Evolutionary conservation across 2,888 invertebrate species (phyloP).

Genomic region (Sericinus montela): DNA sequence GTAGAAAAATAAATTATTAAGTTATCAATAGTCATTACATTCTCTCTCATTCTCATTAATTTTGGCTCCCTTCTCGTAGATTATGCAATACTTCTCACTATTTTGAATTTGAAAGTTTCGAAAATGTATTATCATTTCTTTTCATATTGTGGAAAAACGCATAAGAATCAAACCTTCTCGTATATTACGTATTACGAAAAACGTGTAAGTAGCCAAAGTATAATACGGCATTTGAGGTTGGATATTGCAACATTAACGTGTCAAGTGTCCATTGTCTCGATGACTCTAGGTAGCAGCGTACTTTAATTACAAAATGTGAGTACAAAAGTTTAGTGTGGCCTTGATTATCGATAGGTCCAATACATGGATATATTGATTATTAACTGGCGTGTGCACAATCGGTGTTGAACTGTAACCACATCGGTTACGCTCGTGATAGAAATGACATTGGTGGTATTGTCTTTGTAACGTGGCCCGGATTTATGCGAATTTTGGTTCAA

Average conservation of each 20-base stretch:
- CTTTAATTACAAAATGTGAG: slow-evolving; percentile 26
- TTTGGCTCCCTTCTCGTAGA: too few species aligned
- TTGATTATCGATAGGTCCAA: slow-evolving; percentile 40
- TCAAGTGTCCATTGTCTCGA: slow-evolving; percentile 19
- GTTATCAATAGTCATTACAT: too few species aligned
- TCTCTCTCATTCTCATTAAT: too few species aligned
- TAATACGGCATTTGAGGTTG: slow-evolving; percentile 29
- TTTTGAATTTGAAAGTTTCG: too few species aligned
- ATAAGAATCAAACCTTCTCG: too few species aligned
- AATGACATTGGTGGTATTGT: slow-evolving; percentile 63
- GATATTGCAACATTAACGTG: slow-evolving; percentile 34
- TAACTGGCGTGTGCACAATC: slow-evolving; percentile 43
- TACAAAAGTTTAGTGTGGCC: slow-evolving; percentile 39
- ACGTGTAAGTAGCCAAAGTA: not conserved
- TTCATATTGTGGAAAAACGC: too few species aligned
- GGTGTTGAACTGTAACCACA: slow-evolving; percentile 43
- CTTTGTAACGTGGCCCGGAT: slow-evolving; percentile 63
- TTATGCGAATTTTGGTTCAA: slow-evolving; percentile 61
- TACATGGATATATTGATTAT: slow-evolving; percentile 45
- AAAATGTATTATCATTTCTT: too few species aligned
- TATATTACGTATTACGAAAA: not conserved
- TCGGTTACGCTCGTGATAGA: slow-evolving; percentile 60
- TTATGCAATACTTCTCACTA: too few species aligned
- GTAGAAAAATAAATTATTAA: too few species aligned
- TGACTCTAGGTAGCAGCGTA: slow-evolving; percentile 15